Base-by-base conservation (phyloP, 2,797 vertebrate species). In the Semotilus atromaculatus region DNA sequence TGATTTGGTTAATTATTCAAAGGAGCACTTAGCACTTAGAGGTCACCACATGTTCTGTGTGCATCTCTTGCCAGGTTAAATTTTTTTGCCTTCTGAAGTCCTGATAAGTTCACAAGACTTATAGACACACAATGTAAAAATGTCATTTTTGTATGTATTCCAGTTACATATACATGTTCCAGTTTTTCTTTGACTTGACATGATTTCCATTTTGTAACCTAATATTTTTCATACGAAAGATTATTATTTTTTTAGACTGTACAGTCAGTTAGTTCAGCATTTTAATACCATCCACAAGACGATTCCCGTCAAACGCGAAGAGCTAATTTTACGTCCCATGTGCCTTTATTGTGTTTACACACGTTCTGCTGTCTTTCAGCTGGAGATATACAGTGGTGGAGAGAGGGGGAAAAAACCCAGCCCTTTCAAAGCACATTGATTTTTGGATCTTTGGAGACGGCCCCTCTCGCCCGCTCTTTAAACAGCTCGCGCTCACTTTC, bases 401-500 rank as follows among this genome's bases (percentile, higher is more conserved):
- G 36, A n/a, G 16, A 40, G 16, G 45, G 14, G 14, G 18, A 2
- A 19, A 55, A 80, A 74, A 60, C 14, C 13, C 38, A 81, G 13
- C 16, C 43, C 48, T 36, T 77, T 76, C 51, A 60, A 60, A 81
- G 72, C 64, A 36, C 85, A 86, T 82, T 70, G 79, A 86, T 82
- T 86, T 86, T 82, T 51, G 64, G 53, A 62, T 82, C 80, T 82
- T 82, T 36, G 51, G 79, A 71, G 78, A 82, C n/a, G 19, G 82
- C 45, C 72, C 26, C 53, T 81, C 48, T 67, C 8, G 58, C 14
- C 71, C 45, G 16, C 60, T 82, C 76, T 84, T 80, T 82, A 80
- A 76, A 81, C 74, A 80, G 68, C 84, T 60, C 2, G 55, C 51
- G 38, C 68, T 73, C 23, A 16, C 67, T 84, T 85, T 87, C 16